A percentile compares a stretch with the other conserved stretches of the same genome.
These are phyloP conservation scores for Monochamus alternatus DNA, from an alignment of 2,888 invertebrate species.

Conservation along the genomic window DNA sequence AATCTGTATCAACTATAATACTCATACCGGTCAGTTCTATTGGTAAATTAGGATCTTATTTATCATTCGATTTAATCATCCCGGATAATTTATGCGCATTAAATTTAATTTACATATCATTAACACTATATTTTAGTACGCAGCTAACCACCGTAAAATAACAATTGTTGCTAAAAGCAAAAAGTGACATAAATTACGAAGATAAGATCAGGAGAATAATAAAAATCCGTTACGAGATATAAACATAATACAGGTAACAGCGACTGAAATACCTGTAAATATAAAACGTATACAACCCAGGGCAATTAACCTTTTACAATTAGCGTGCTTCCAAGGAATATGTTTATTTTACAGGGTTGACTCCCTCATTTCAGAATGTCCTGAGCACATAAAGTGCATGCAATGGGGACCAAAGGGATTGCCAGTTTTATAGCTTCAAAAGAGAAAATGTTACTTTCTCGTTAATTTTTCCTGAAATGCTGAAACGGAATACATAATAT, in stretches of 20 bases:
- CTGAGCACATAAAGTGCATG: neutral
- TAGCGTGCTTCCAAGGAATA: conserved; percentile 36
- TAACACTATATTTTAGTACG: neutral
- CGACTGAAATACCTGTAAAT: conserved; percentile 21
- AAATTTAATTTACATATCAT: neutral
- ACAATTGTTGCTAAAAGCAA: conserved; percentile 7
- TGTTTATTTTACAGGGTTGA: conserved; percentile 30
- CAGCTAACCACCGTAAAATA: conserved; percentile 11
- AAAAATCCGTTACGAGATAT: conserved; percentile 22
- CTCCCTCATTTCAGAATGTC: neutral
- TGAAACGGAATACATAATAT: no score
- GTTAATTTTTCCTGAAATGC: no score
- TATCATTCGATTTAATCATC: no score
- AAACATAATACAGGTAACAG: conserved; percentile 13
- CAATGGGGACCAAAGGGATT: no score
- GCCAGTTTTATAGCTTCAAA: neutral
- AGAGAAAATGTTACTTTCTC: no score
- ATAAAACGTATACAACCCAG: conserved; percentile 27
- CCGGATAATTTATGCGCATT: no score
- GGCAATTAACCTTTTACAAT: conserved; percentile 37
- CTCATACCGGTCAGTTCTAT: no score
- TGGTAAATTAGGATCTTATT: no score
- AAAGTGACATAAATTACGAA: conserved; percentile 26
- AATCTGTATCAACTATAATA: no score
- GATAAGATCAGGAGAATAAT: conserved; percentile 25